These are phyloP conservation scores for Melanotaenia boesemani DNA, from an alignment of 2,797 vertebrate genomes.

Conservation along the genomic window DNA sequence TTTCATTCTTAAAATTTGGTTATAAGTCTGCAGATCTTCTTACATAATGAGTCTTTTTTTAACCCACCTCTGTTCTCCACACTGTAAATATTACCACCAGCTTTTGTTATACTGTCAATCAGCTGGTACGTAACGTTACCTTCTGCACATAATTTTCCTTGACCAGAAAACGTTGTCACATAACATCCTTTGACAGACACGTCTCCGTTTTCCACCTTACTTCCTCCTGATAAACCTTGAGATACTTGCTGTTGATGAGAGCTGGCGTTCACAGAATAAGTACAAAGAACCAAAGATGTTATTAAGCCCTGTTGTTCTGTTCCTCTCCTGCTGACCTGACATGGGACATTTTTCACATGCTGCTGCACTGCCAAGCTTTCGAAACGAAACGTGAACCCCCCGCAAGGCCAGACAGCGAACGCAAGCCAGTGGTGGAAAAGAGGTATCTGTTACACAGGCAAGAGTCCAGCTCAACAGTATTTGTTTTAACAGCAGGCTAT, in stretches of 20 bases:
- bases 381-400: conserved; percentile 52
- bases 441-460: conserved; percentile 62
- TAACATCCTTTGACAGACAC: too few species aligned
- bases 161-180: too few species aligned
- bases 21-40: too few species aligned
- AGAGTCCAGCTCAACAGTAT: conserved; percentile 45
- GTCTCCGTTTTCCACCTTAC: not conserved
- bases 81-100: too few species aligned
- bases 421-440: conserved; percentile 31
- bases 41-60: too few species aligned
- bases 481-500: conserved; percentile 59
- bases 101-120: too few species aligned
- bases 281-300: conserved; percentile 10
- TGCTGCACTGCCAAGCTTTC: conserved; percentile 60
- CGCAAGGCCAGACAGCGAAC: conserved; percentile 51
- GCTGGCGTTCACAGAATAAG: not conserved
- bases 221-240: not conserved
- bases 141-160: too few species aligned
- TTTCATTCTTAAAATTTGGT: too few species aligned
- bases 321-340: conserved; percentile 21
- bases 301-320: conserved; percentile 44
- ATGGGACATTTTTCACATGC: conserved; percentile 61
- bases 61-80: too few species aligned
- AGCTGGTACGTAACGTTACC: too few species aligned
- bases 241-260: not conserved